Evolutionary conservation across 2,113 vertebrate species (phyloP), one percentile per base, ranked within the genome.

Genomic region (Zosterops lateralis): DNA sequence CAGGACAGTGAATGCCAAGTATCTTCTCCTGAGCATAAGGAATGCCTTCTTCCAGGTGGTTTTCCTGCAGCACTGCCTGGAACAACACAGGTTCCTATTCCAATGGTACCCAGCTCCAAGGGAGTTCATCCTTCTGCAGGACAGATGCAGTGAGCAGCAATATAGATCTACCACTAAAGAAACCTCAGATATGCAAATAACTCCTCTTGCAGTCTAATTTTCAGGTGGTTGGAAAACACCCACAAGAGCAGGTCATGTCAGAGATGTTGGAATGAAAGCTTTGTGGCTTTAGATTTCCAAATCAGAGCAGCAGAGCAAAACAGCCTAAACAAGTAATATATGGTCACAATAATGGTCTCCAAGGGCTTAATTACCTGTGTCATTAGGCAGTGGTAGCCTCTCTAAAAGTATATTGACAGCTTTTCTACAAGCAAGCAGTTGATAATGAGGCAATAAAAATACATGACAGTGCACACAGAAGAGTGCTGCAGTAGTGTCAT

Each of bases 281-380:
- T 74, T 65, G 82, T 79, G 44, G 57, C 29, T 87, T 57, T 40
- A 83, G 54, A 54, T 47, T 93, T 42, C 31, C 42, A 34, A 72
- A 74, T 36, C 29, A 57, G 45, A 54, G 65, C 83, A 77, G 26
- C 29, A 61, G 3, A 95, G 50, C 54, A 51, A 92, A 81, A 64
- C 7, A 8, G 74, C 17, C 77, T 48, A 22, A 65, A 84, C 64
- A 64, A 91, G 42, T 38, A 81, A 78, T 66, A 92, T 36, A 89
- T 21, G 25, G 78, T 61, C 65, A 84, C 54, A 95, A 82, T 90
- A 93, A 80, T 34, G 44, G 87, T 93, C 97, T 95, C 97, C 61
- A 88, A 96, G 85, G 95, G 92, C 89, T 97, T 97, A 92, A 97
- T 97, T 98, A 97, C 91, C 94, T 92, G 22, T 96, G 84, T 89